Base-by-base conservation (phyloP, 2,113 vertebrate species). In the Barbus barbus region DNA sequence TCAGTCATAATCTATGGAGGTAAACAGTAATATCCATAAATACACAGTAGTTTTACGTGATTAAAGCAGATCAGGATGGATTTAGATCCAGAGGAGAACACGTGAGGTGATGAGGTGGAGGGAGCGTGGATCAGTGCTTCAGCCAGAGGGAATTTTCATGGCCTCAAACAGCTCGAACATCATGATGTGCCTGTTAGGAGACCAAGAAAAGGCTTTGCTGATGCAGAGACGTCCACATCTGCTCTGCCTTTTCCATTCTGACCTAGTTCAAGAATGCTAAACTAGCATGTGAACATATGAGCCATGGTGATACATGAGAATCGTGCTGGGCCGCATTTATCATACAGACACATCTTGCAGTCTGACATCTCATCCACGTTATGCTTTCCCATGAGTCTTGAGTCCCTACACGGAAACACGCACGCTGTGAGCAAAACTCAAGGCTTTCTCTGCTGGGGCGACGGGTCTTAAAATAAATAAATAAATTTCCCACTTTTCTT, bases 321-420 rank as follows among this genome's bases (percentile, higher is more conserved):
- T 81, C 1, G 20, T 69, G 46, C 79, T 36, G 63, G 44, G 79
- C 28, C 31, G 0, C 44, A 82, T 81, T 84, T 84, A 84, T 78
- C 76, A 79, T 9, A 44, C 61, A 84, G 61, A 71, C 63, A 84
- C 26, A 41, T 79, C 61, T 41, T 58, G 83, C 26, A 41, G 83
- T 26, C 24, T 71, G 46, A 53, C 38, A 65, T 44, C 76, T 78
- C 58, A 0, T 63, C 38, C 36, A 44, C 24, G 28, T 28, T 81
- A 18, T 22, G 26, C 44, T 67, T 51, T 69, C 38, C 78, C 60
- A 46, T 69, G 78, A 69, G 41, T 51, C 73, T 75, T 1, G 5
- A 44, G 22, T 16, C 41, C 24, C 41, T 44, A 12, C 41, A 44
- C 41, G 41, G 41, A 44, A 44, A 44, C 41, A 44, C 3, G 3